Percentiles rank a stretch among this genome's conserved stretches.
These are phyloP conservation scores for Phania funesta DNA, from an alignment of 2,888 invertebrate species.

Conservation along the genomic window DNA sequence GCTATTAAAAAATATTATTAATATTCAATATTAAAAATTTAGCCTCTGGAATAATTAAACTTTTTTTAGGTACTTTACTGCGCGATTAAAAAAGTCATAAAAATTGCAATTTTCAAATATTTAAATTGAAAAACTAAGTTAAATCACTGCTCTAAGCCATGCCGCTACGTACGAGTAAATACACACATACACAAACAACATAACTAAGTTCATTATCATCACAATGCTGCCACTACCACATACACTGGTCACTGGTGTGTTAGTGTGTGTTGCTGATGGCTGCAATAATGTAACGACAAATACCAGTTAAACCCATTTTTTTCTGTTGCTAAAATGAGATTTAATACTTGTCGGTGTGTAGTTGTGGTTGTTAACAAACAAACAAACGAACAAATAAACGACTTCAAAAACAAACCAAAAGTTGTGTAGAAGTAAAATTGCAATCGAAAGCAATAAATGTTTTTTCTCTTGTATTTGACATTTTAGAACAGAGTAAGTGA, in stretches of 20 bases:
- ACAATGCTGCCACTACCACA: not conserved
- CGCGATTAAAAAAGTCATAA: too few species aligned
- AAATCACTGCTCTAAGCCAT: not conserved
- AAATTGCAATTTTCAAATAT: too few species aligned
- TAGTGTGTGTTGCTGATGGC: not conserved
- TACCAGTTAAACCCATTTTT: conserved; percentile 29
- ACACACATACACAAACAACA: not conserved
- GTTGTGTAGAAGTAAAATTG: conserved; percentile 22
- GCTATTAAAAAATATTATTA: too few species aligned
- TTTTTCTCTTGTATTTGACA: conserved; percentile 39
- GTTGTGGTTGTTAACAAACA: conserved; percentile 35
- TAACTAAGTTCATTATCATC: conserved; percentile 17
- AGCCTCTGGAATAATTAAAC: too few species aligned
- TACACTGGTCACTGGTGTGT: not conserved
- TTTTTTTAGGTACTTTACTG: too few species aligned
- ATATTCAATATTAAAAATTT: too few species aligned
- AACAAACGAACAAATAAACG: not conserved
- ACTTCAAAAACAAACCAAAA: conserved; percentile 28
- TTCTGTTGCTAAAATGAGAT: conserved; percentile 3
- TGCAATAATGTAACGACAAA: conserved; percentile 37
- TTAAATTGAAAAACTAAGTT: conserved; percentile 10
- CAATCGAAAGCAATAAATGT: conserved; percentile 61
- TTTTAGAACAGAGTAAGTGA: conserved; percentile 45
- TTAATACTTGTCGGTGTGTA: conserved; percentile 20
- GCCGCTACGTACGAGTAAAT: conserved; percentile 11